Evolutionary conservation across 2,888 invertebrate genomes (phyloP).

Genomic region (Podotricha telesiphe): DNA sequence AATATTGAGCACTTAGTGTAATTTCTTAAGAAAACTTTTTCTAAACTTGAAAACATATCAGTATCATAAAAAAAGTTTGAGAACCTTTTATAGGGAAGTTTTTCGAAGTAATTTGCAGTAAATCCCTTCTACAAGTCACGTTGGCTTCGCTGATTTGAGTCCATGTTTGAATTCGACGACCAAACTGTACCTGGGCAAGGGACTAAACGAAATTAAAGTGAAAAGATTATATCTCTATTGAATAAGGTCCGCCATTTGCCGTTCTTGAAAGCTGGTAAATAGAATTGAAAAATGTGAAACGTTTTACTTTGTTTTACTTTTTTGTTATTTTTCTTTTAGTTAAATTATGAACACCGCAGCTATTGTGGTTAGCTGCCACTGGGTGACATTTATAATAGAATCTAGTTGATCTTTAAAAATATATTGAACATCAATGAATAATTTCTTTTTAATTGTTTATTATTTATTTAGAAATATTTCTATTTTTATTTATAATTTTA

Average conservation of each 20-base stretch:
- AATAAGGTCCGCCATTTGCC: slow-evolving; percentile 51
- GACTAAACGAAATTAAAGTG: slow-evolving; percentile 52
- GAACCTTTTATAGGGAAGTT: slow-evolving; percentile 31
- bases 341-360: background rate
- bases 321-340: too few relatives aligned
- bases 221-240: slow-evolving; percentile 69
- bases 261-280: slow-evolving; percentile 22
- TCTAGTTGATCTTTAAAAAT: background rate
- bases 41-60: slow-evolving; percentile 35
- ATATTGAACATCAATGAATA: too few relatives aligned
- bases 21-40: background rate
- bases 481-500: too few relatives aligned
- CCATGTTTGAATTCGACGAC: slow-evolving; percentile 25
- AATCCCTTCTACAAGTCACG: slow-evolving; percentile 52
- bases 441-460: too few relatives aligned
- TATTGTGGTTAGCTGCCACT: background rate
- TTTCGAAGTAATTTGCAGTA: slow-evolving; percentile 58
- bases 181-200: slow-evolving; percentile 35
- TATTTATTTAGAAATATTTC: too few relatives aligned
- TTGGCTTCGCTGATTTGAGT: slow-evolving; percentile 54
- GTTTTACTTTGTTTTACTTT: background rate
- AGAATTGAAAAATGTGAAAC: slow-evolving; percentile 40
- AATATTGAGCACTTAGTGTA: background rate
- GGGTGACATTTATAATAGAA: background rate
- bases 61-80: slow-evolving; percentile 38